These are phyloP conservation scores for Picathartes gymnocephalus DNA, from an alignment of 2,113 vertebrate genomes.

Conservation along the genomic window DNA sequence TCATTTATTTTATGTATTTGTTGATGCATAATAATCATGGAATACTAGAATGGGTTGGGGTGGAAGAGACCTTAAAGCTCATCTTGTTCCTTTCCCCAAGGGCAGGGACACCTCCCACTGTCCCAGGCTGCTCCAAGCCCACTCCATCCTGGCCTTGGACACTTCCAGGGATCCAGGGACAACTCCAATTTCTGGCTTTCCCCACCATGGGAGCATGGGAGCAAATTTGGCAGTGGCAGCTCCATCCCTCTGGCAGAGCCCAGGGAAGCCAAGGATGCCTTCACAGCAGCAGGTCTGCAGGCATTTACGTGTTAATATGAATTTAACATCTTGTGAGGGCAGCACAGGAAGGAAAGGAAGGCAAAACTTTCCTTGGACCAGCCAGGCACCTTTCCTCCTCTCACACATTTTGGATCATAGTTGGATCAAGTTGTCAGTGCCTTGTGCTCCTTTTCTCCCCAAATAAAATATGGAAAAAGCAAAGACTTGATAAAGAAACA, in stretches of 20 bases:
- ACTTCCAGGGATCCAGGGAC: not conserved
- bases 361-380: not conserved
- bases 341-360: not conserved
- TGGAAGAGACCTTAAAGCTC: not conserved
- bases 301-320: not conserved
- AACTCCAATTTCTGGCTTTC: not conserved
- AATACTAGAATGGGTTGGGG: not conserved
- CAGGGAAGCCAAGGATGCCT: not conserved
- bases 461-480: rapidly evolving
- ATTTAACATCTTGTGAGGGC: not conserved
- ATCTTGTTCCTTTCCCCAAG: not conserved
- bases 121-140: not conserved
- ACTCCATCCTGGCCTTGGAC: not conserved
- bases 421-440: not conserved
- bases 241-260: not conserved
- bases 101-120: not conserved
- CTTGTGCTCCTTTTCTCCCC: not conserved
- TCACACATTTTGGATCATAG: rapidly evolving
- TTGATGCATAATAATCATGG: rapidly evolving
- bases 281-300: not conserved
- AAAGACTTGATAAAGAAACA: not conserved
- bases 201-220: too few relatives aligned
- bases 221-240: too few relatives aligned
- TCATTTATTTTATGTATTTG: not conserved
- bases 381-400: not conserved